phyloP scores from a whole-genome alignment of 1,140 invertebrate genomes.

The Capitella teleta region DNA sequence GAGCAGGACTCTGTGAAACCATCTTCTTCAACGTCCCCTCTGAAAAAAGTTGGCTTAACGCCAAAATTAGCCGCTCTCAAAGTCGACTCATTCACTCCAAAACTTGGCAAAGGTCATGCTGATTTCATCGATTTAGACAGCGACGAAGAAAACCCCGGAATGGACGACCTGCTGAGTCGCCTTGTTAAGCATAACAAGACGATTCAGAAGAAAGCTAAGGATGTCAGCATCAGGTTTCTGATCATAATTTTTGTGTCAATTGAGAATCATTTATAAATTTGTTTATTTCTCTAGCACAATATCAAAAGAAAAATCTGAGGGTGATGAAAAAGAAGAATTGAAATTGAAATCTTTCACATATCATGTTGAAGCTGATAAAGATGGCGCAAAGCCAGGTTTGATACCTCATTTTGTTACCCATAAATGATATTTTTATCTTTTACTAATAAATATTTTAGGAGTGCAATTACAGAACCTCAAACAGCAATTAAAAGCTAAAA shows the following conservation, averaged over 20 bases:
- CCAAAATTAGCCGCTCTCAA: too few species aligned
- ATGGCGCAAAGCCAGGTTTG: too few species aligned
- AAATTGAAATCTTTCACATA: slow-evolving; percentile 33
- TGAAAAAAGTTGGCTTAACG: too few species aligned
- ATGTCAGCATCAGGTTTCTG: slow-evolving; percentile 22
- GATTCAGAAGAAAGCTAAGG: slow-evolving; percentile 11
- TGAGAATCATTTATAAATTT: neutral
- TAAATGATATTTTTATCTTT: too few species aligned
- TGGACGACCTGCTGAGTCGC: slow-evolving; percentile 17
- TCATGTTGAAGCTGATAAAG: slow-evolving; percentile 15
- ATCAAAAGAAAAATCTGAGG: slow-evolving; percentile 10
- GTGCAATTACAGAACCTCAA: slow-evolving; percentile 50
- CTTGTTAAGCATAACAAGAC: slow-evolving; percentile 17
- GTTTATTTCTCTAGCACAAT: too few species aligned
- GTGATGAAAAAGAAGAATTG: slow-evolving; percentile 20
- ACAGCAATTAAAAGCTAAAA: slow-evolving; percentile 52
- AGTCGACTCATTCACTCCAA: too few species aligned
- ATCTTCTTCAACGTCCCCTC: too few species aligned
- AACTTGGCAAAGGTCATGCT: too few species aligned
- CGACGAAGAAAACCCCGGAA: slow-evolving; percentile 4
- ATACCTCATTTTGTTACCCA: too few species aligned
- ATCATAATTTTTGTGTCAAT: neutral
- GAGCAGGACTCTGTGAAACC: too few species aligned
- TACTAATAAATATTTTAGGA: too few species aligned
- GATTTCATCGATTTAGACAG: too few species aligned